Base-by-base conservation (phyloP, 2,797 vertebrate genomes). In the Epinephelus malabaricus region DNA sequence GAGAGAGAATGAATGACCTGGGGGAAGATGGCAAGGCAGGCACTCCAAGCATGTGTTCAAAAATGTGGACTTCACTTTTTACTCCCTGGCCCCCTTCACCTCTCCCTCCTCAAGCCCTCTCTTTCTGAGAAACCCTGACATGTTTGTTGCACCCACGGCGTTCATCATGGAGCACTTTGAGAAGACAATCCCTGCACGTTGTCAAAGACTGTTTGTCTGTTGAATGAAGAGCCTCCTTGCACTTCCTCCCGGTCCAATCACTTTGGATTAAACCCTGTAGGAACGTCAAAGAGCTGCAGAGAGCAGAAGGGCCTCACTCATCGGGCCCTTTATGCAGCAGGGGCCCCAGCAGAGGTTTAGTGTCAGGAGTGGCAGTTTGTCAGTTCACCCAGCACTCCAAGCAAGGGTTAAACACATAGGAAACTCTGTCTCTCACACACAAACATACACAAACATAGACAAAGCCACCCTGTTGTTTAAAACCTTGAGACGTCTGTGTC, bases 31-130 rank as follows among this genome's bases (percentile, higher is more conserved):
- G 82, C 53, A 3, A 53, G 63, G 61, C 71, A 83, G 83, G 86
- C 86, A 88, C 85, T 90, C 75, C 54, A 92, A 89, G 83, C 88
- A 94, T 91, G 89, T 74, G 64, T 78, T 85, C 23, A 89, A 80
- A 88, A 89, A 89, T 92, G 83, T 2, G 7, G 60, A 80, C 72
- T 82, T 82, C 61, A 53, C 56, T 83, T 78, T 73, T 84, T 72
- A 34, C 82, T 72, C 78, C 60, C 60, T 55, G 67, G 47, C 70
- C 74, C 62, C 40, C 30, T 45, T 62, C 40, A 18, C 49, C 55
- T 43, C 46, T 46, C 27, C 53, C 40, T 43, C 66, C 38, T 23
- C 49, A 38, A 61, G 30, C 43, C 30, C n/a, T 23, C 18, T 13
- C 55, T 72, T 81, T 79, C 78, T 61, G 38, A 69, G 80, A 76